Conservation (phyloP, 1,140 invertebrate genomes). For the Tigriopus japonicus region DNA sequence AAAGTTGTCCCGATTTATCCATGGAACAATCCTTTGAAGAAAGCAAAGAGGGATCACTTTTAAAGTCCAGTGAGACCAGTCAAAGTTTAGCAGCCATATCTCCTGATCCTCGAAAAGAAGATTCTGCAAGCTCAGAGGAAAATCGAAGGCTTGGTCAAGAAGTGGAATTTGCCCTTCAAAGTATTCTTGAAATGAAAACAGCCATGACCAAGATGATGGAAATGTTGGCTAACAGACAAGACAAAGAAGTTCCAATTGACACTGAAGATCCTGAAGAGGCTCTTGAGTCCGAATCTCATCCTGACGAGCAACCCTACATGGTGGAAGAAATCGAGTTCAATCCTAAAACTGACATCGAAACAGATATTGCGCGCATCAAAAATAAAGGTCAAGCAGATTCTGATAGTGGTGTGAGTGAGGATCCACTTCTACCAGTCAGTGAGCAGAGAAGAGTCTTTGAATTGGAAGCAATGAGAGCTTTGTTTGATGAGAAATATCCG, state of each 20-base stretch:
- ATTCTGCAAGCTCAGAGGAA: not conserved
- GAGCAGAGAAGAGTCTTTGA: constrained; percentile 7
- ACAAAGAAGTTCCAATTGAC: not conserved
- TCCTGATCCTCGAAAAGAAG: not conserved
- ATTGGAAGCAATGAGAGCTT: not conserved
- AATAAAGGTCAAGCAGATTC: no score
- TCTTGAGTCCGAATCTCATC: no score
- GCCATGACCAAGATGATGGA: not conserved
- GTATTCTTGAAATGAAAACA: not conserved
- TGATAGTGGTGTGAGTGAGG: constrained; percentile 1
- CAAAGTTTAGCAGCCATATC: not conserved
- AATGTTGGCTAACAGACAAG: not conserved
- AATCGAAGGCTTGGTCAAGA: not conserved
- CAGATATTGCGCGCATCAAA: not conserved
- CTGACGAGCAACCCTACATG: not conserved
- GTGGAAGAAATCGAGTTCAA: not conserved
- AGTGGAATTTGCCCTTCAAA: not conserved
- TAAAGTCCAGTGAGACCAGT: not conserved
- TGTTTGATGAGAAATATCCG: constrained; percentile 3
- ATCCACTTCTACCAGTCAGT: constrained; percentile 1
- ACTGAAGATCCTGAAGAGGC: not conserved
- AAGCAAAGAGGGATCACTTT: not conserved
- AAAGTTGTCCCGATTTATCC: not conserved
- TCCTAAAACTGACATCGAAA: not conserved
- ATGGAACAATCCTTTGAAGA: not conserved